Evolutionary conservation across 23 tunicate species (phyloP).

Genomic region (Halocynthia aurantium): DNA sequence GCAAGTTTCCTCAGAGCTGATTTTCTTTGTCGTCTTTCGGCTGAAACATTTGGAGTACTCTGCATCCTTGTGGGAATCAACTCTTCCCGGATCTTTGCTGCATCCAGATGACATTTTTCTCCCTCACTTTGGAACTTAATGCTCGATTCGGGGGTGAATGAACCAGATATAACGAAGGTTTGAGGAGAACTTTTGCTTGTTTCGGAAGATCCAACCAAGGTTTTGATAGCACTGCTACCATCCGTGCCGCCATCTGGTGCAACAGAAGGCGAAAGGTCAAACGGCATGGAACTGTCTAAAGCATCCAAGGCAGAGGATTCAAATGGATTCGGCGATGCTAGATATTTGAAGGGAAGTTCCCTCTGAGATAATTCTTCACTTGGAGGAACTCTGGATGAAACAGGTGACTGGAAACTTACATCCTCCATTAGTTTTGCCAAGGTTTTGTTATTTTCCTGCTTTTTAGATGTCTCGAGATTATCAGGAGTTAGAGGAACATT

Average conservation of each 20-base stretch:
- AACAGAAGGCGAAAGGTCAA: not conserved
- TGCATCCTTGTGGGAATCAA: not conserved
- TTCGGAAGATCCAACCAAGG: not conserved
- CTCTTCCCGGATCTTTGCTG: too few species aligned
- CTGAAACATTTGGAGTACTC: slow-evolving; percentile 20
- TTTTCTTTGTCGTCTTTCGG: not conserved
- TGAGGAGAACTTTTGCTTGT: not conserved
- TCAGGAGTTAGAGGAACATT: not conserved
- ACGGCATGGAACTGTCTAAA: slow-evolving; percentile 2
- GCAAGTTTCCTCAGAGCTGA: slow-evolving; percentile 8
- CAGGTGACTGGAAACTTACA: not conserved
- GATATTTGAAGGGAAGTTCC: not conserved
- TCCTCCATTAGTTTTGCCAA: not conserved
- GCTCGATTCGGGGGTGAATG: slow-evolving; percentile 7
- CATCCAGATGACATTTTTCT: too few species aligned
- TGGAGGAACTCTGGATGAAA: not conserved
- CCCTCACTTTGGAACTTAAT: too few species aligned
- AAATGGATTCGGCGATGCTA: not conserved
- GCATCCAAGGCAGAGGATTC: not conserved
- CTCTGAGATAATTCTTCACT: not conserved
- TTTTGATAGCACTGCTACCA: slow-evolving; percentile 7
- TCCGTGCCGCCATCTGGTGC: not conserved
- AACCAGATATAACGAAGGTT: not conserved
- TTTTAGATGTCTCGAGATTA: not conserved
- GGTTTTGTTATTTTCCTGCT: not conserved